Evolutionary conservation across 2,797 vertebrate genomes (phyloP).

Genomic region (Muscicapa comitata): DNA sequence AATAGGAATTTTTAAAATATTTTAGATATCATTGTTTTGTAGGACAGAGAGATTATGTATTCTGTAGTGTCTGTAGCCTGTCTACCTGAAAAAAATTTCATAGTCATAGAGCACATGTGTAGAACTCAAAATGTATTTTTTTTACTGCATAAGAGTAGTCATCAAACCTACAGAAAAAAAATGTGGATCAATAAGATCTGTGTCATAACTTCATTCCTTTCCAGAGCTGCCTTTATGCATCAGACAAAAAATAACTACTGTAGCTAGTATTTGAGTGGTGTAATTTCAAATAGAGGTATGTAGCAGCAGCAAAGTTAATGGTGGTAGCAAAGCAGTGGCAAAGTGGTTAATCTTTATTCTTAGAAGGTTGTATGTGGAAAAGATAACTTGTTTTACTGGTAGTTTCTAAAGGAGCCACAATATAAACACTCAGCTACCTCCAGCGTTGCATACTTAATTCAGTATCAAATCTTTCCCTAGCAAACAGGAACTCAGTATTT

Average conservation of each 20-base stretch:
- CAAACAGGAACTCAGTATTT: not conserved
- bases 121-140: not conserved
- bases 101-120: rapidly evolving
- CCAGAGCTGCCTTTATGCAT: not conserved
- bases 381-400: not conserved
- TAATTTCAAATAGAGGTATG: not conserved
- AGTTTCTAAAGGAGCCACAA: not conserved
- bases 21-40: not conserved
- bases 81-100: not conserved
- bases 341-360: not conserved
- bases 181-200: not conserved
- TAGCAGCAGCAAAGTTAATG: not conserved
- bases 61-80: not conserved
- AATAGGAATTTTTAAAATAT: not conserved
- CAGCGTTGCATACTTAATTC: not conserved
- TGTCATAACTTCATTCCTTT: not conserved
- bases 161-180: not conserved
- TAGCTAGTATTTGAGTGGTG: not conserved
- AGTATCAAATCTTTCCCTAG: not conserved
- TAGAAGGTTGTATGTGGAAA: not conserved
- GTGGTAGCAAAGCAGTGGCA: not conserved
- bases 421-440: not conserved
- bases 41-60: not conserved
- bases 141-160: not conserved
- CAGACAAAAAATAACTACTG: not conserved